Conservation (phyloP, 2,113 vertebrate species). For the Rhynchomys soricoides region DNA sequence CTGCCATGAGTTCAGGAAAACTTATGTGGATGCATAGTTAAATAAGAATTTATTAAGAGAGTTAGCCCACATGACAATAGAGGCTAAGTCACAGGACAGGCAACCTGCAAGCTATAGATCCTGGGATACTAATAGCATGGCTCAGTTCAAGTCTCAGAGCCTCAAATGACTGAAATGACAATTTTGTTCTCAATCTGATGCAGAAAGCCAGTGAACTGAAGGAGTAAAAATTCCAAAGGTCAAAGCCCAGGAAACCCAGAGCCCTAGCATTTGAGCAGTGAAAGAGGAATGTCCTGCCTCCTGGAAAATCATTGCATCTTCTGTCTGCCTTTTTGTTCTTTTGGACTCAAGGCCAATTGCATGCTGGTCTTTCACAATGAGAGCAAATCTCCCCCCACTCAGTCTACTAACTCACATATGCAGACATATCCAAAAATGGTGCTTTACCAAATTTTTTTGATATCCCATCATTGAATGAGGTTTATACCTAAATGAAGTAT, state of each 20-base stretch:
- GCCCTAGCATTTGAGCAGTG: neutral
- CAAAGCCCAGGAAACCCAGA: neutral
- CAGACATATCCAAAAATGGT: too few species aligned
- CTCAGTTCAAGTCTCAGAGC: neutral
- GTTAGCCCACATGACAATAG: neutral
- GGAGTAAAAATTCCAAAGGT: too few species aligned
- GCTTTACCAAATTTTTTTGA: neutral
- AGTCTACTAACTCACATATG: neutral
- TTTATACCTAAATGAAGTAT: neutral
- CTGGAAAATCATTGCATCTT: neutral
- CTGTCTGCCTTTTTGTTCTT: neutral
- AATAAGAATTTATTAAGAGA: neutral
- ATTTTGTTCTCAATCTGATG: neutral
- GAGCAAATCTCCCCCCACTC: neutral
- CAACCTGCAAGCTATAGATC: neutral
- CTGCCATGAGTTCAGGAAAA: neutral
- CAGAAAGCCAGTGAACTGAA: neutral
- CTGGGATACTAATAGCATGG: neutral
- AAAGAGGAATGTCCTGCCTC: neutral
- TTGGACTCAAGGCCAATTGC: neutral
- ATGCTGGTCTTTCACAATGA: neutral
- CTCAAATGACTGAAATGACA: neutral
- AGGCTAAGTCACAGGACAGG: neutral
- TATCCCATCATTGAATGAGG: neutral
- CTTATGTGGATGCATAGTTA: neutral